Conservation (phyloP, 1,140 invertebrate species). For the Gryllus bimaculatus region DNA sequence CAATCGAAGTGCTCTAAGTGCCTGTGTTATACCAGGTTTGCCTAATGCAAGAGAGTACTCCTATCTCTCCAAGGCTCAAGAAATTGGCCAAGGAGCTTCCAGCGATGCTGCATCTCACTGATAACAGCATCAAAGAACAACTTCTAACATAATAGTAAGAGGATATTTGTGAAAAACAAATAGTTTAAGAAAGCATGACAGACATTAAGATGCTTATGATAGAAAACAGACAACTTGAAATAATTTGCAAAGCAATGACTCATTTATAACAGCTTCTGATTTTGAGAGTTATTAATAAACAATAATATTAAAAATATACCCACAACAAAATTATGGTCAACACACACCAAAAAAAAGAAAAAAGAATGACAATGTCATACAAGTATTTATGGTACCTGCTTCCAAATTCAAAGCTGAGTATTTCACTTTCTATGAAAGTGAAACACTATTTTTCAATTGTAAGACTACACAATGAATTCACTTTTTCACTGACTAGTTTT, state of each 20-base stretch:
- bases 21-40: constrained; percentile 48
- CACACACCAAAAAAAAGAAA: too few species aligned
- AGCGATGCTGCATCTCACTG: constrained; percentile 8
- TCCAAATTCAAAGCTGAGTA: too few species aligned
- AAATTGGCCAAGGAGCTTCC: constrained; percentile 14
- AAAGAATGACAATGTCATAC: too few species aligned
- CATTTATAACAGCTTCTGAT: not conserved
- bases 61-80: constrained; percentile 26
- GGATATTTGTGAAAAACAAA: not conserved
- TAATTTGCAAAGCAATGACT: not conserved
- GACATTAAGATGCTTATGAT: not conserved
- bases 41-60: constrained; percentile 45
- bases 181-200: not conserved
- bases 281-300: not conserved
- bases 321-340: too few species aligned
- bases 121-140: not conserved
- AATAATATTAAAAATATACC: not conserved
- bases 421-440: not conserved
- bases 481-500: not conserved
- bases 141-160: not conserved
- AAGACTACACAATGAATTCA: not conserved
- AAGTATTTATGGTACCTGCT: too few species aligned
- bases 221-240: not conserved
- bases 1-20: constrained; percentile 54
- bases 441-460: not conserved